Evolutionary conservation across 2,888 invertebrate species (phyloP), one percentile per base, ranked within the genome.

Genomic region (Entomobrya multifasciata): DNA sequence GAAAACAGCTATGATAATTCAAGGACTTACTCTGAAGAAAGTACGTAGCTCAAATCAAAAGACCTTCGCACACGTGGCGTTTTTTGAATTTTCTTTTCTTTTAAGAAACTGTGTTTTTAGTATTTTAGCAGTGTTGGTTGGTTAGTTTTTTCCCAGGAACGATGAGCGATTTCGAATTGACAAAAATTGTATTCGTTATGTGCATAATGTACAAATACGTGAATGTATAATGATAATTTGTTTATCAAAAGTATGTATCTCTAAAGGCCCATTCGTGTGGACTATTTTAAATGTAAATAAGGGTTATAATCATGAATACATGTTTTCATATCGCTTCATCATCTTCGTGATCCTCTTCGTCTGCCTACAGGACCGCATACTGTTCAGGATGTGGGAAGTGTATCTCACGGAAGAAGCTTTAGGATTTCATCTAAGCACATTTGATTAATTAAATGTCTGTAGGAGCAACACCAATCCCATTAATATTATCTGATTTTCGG

Each of bases 401-500:
- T 67, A 86, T 65, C 74, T 76, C 79, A 86, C 80, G 86, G 80
- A 86, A 86, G 80, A 80, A 15, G 36, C 27, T 47, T 70, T 27
- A 60, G 65, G 52, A 55, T 86, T 36, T 81, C 60, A 5, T 57
- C 67, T 30, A 57, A 60, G 55, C 55, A 36, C 20, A 49, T 86
- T 81, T 86, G 86, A 86, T 86, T 86, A 86, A 86, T 81, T 77
- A 81, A 81, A 70, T 60, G 86, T 86, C 77, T 49, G 86, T 81
- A 82, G 81, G 70, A 86, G 81, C 57, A 82, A 27, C 77, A 57
- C 55, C 86, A 80, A 74, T 67, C 86, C 74, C 67, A 86, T 86
- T 76, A 86, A 86, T 79, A 70, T 86, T 86, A 86, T 86, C 86
- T 80, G 86, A 86, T 86, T 86, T 80, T 86, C 65, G 80, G 76